Evolutionary conservation across 2,888 invertebrate species (phyloP).

Genomic region (Trissoscelio sp.): DNA sequence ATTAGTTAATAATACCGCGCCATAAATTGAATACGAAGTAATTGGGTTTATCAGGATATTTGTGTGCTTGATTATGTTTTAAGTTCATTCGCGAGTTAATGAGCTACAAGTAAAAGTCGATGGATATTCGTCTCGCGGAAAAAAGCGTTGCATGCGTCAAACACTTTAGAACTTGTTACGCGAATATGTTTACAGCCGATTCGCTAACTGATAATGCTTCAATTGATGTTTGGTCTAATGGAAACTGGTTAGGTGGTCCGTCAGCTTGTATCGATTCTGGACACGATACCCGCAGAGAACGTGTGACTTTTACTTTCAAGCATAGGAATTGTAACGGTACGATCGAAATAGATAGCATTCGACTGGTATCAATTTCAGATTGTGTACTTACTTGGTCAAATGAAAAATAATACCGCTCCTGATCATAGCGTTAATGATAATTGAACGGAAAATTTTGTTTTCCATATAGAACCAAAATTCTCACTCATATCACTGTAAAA

Average conservation of each 20-base stretch:
- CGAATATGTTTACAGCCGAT: conserved; percentile 57
- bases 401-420: conserved; percentile 10
- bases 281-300: conserved; percentile 49
- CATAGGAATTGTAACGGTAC: conserved; percentile 52
- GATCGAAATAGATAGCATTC: conserved; percentile 54
- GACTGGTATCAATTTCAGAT: conserved; percentile 49
- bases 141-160: conserved; percentile 55
- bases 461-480: too few species aligned
- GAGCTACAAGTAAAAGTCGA: conserved; percentile 56
- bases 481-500: too few species aligned
- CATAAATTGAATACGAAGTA: conserved; percentile 41
- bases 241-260: conserved; percentile 67
- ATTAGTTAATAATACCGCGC: conserved; percentile 21
- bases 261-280: conserved; percentile 61
- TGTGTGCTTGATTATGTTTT: conserved; percentile 38
- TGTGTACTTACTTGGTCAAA: background rate
- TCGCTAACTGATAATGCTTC: conserved; percentile 62
- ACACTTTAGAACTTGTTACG: conserved; percentile 59
- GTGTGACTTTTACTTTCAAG: conserved; percentile 66
- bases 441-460: background rate
- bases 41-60: conserved; percentile 32
- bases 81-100: conserved; percentile 43
- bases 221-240: conserved; percentile 67
- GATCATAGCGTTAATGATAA: background rate
- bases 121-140: background rate